Percentiles rank a stretch among this genome's conserved stretches.
Conservation (phyloP, 2,888 invertebrate species). For the Oxyteleia sp. region DNA sequence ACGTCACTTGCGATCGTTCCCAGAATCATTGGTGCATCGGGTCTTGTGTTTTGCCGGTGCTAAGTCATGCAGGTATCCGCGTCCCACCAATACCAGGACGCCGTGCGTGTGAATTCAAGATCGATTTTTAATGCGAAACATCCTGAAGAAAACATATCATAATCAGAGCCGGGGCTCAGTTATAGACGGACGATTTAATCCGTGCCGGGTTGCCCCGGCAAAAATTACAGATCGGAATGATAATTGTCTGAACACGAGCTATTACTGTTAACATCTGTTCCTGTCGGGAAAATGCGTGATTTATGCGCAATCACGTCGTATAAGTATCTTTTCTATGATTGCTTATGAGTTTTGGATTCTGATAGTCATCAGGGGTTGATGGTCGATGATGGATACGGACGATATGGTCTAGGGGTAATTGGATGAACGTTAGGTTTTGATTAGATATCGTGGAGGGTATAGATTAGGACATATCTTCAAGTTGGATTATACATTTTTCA, state of each 20-base stretch:
- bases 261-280: conserved; percentile 64
- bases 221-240: conserved; percentile 58
- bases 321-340: conserved; percentile 59
- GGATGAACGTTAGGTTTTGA: conserved; percentile 13
- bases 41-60: too few species aligned
- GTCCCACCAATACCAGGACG: conserved; percentile 32
- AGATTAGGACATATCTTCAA: background rate
- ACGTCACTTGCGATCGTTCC: too few species aligned
- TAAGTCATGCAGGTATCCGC: too few species aligned
- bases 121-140: conserved; percentile 59
- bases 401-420: conserved; percentile 34
- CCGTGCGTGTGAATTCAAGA: conserved; percentile 46
- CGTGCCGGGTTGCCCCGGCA: conserved; percentile 17
- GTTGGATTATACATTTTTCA: background rate
- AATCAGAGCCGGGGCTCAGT: conserved; percentile 19
- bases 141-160: conserved; percentile 52
- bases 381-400: conserved; percentile 10
- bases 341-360: conserved; percentile 60
- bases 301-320: conserved; percentile 67
- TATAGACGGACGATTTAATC: conserved; percentile 39
- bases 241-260: conserved; percentile 50
- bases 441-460: conserved; percentile 1
- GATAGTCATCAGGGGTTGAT: conserved; percentile 54
- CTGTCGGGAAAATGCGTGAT: conserved; percentile 58
- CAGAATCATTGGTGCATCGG: too few species aligned